phyloP scores from a whole-genome alignment of 2,797 vertebrate genomes.

The Neostethus bicornis region DNA sequence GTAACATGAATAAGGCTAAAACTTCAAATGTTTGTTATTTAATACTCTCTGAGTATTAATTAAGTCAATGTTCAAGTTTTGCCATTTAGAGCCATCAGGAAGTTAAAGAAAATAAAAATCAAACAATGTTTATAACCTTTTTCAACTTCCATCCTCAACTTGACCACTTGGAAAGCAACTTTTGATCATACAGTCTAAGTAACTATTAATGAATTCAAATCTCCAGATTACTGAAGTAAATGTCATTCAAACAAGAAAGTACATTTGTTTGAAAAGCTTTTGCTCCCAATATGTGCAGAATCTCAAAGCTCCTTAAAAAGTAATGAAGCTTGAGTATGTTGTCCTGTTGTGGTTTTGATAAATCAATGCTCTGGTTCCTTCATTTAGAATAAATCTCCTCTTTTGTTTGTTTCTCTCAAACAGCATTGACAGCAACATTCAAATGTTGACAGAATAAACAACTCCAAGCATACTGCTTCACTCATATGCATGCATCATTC shows the following conservation, averaged over 20 bases:
- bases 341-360: slow-evolving; percentile 62
- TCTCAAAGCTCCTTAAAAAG: slow-evolving; percentile 65
- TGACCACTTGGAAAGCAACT: slow-evolving; percentile 6
- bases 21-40: too few species aligned
- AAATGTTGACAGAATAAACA: slow-evolving; percentile 46
- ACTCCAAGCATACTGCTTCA: slow-evolving; percentile 11
- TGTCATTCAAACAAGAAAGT: slow-evolving; percentile 22
- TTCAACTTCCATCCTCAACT: background rate
- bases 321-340: slow-evolving; percentile 75
- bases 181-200: slow-evolving; percentile 16
- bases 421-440: slow-evolving; percentile 44
- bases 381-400: slow-evolving; percentile 61
- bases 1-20: too few species aligned
- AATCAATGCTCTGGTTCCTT: slow-evolving; percentile 54
- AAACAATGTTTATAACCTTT: background rate
- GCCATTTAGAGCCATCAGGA: too few species aligned
- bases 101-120: too few species aligned
- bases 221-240: slow-evolving; percentile 7
- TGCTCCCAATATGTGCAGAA: slow-evolving; percentile 5
- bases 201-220: background rate
- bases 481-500: slow-evolving; percentile 22
- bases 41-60: too few species aligned
- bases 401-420: slow-evolving; percentile 57
- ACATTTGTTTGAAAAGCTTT: slow-evolving; percentile 8
- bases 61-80: background rate